Evolutionary conservation across 64 coral and sea anemone species (phyloP), one percentile per base, ranked within the genome.

Genomic region (Dendronephthya gigantea): DNA sequence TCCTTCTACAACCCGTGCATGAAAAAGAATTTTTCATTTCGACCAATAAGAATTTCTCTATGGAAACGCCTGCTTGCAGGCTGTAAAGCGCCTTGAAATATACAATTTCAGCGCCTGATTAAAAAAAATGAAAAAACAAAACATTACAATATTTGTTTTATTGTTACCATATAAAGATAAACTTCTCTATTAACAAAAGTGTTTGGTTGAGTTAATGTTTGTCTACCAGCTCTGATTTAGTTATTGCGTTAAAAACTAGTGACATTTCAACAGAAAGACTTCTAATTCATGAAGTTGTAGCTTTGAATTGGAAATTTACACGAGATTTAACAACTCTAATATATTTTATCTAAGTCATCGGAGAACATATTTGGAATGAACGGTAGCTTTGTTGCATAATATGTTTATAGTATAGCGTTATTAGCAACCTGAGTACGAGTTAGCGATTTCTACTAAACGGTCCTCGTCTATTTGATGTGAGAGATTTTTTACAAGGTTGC

Each of bases 121-220:
- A 22, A n/a, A 22, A 62, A 15, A 62, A 62, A 62, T 7, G 25
- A 22, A 62, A 27, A n/a, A n/a, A n/a, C 55, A n/a, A 7, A 27
- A n/a, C 25, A 15, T 58, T 58, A 62, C 1, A 22, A n/a, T 22
- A 62, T 62, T 62, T 62, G 55, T 62, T 62, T 62, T 62, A 62
- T 62, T 62, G 55, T 62, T 62, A 62, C 55, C 55, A 62, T 62
- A 62, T 62, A 62, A 62, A 62, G 55, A 62, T 62, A 62, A 62
- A n/a, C 25, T 62, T 27, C 25, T 62, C 55, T 62, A 62, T 62
- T 62, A 62, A 62, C 55, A 62, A 62, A 62, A 62, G 4, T 62
- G 25, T 62, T 58, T 62, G 19, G 55, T 62, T 27, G 55, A n/a
- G 55, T 62, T 58, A 45, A 22, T 62, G 55, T 27, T n/a, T 62